A percentile compares a stretch with the other conserved stretches of the same genome.
Conservation (phyloP, 2,113 vertebrate species). For the Corvus hawaiiensis region DNA sequence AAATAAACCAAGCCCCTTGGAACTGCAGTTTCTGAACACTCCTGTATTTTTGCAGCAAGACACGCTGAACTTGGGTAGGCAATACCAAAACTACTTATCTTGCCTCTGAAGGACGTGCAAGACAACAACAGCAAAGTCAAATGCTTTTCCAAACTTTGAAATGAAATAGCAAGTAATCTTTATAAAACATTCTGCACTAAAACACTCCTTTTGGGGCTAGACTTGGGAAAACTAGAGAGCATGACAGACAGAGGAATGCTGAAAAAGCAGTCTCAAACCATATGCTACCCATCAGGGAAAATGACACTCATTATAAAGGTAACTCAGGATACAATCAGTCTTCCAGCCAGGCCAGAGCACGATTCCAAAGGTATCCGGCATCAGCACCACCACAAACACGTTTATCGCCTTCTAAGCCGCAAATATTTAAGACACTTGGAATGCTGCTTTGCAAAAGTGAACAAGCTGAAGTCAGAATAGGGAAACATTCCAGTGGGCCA, state of each 20-base stretch:
- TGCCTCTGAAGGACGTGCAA: neutral
- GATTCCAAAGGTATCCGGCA: neutral
- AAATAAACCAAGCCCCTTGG: neutral
- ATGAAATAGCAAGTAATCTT: neutral
- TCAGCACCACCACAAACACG: accelerated
- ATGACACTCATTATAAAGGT: neutral
- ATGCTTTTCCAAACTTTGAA: neutral
- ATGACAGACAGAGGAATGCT: neutral
- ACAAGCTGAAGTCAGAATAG: neutral
- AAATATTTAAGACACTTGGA: neutral
- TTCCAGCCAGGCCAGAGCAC: neutral
- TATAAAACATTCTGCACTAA: neutral
- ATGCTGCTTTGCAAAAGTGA: neutral
- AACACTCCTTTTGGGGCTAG: neutral
- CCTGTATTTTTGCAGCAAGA: neutral
- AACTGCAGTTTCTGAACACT: accelerated
- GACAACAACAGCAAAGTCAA: neutral
- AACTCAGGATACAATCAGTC: neutral
- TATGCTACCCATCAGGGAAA: neutral
- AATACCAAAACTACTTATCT: neutral
- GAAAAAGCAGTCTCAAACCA: neutral
- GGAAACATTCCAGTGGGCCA: neutral
- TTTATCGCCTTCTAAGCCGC: neutral
- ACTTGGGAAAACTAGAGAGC: neutral
- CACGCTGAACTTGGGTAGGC: neutral